Conservation (phyloP, 2,888 invertebrate species). For the Lamellibrachia columna region DNA sequence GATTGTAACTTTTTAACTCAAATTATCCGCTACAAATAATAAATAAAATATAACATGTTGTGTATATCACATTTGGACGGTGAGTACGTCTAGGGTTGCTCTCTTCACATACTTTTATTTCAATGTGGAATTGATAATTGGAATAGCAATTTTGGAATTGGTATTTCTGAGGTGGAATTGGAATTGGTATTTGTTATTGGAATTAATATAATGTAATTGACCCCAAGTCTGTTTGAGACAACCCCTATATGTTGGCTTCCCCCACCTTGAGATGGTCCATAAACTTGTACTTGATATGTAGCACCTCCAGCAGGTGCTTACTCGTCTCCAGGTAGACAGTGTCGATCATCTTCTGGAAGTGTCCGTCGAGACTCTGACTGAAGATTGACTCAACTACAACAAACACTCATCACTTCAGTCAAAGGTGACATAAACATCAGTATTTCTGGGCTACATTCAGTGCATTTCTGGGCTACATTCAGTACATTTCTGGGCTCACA, state of each 20-base stretch:
- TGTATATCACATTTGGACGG: too few species aligned
- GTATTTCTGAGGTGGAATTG: too few species aligned
- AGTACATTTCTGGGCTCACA: too few species aligned
- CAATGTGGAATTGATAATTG: too few species aligned
- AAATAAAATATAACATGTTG: too few species aligned
- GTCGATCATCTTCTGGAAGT: slow-evolving; percentile 83
- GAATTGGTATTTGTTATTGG: too few species aligned
- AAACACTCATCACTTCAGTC: slow-evolving; percentile 17
- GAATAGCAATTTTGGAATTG: too few species aligned
- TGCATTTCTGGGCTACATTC: not conserved
- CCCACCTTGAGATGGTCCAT: slow-evolving; percentile 80
- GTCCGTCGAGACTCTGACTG: slow-evolving; percentile 75
- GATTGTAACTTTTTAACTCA: too few species aligned
- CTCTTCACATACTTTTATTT: too few species aligned
- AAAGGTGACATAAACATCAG: not conserved
- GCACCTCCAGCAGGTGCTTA: slow-evolving; percentile 83
- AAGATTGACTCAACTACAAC: slow-evolving; percentile 70
- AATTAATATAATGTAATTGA: too few species aligned
- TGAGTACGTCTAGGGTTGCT: too few species aligned
- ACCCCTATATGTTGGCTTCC: not conserved
- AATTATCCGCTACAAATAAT: too few species aligned
- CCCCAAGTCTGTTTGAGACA: not conserved
- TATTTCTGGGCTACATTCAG: not conserved
- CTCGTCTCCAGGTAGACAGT: slow-evolving; percentile 88
- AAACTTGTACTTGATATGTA: slow-evolving; percentile 87